Evolutionary conservation across 2,888 invertebrate species (phyloP).

Genomic region (Urechis unicinctus): DNA sequence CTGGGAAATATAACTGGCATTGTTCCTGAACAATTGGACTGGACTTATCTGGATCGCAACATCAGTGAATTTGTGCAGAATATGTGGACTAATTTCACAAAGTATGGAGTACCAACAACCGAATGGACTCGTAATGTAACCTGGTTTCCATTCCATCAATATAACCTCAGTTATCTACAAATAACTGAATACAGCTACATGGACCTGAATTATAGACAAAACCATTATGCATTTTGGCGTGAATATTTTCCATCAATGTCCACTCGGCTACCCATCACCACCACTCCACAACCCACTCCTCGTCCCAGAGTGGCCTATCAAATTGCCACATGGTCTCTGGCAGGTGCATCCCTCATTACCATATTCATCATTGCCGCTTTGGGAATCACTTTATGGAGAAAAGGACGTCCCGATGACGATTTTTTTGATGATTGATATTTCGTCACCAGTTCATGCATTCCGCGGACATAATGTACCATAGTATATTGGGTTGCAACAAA

Average conservation of each 20-base stretch:
- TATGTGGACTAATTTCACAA: conserved; percentile 52
- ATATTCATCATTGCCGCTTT: conserved; percentile 33
- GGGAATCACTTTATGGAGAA: conserved; percentile 24
- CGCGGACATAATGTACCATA: too few relatives aligned
- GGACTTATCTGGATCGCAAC: conserved; percentile 48
- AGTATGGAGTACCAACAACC: conserved; percentile 27
- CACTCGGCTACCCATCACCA: conserved; percentile 24
- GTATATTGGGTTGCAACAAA: too few relatives aligned
- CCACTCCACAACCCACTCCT: conserved; percentile 22
- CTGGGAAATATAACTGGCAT: conserved; percentile 41
- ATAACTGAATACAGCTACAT: conserved; percentile 36
- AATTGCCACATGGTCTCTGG: conserved; percentile 39
- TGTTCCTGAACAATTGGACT: conserved; percentile 39
- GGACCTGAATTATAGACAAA: conserved; percentile 39
- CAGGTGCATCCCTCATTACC: conserved; percentile 30
- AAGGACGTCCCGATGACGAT: too few relatives aligned
- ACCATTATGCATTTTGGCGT: conserved; percentile 44
- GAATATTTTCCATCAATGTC: conserved; percentile 41
- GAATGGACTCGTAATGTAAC: conserved; percentile 31
- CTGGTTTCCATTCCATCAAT: conserved; percentile 37
- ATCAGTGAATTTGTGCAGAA: conserved; percentile 54
- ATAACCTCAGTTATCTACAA: conserved; percentile 43
- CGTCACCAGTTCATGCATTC: too few relatives aligned
- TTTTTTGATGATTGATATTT: too few relatives aligned
- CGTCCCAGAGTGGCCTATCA: conserved; percentile 27